phyloP scores from a whole-genome alignment of 2,797 vertebrate species.

The Gymnothorax javanicus region DNA sequence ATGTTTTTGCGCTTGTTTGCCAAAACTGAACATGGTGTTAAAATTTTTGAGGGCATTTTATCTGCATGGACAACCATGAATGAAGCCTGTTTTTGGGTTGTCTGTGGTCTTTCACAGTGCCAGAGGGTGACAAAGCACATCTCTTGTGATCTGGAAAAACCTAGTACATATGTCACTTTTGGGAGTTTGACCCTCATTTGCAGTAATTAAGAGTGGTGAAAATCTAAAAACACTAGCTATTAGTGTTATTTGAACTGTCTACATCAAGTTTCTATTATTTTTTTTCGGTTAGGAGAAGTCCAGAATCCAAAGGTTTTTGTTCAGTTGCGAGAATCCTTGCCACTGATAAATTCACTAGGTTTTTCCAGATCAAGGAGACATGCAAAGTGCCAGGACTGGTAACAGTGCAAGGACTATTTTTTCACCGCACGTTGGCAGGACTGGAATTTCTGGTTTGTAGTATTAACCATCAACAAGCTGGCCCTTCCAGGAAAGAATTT shows the following conservation, averaged over 20 bases:
- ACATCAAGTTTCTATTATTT: no score
- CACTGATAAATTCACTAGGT: no score
- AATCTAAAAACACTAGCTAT: no score
- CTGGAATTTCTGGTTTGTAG: background rate
- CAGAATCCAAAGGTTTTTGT: no score
- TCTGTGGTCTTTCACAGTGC: background rate
- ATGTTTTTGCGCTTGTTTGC: background rate
- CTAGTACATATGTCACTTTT: no score
- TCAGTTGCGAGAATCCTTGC: no score
- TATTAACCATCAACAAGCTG: background rate
- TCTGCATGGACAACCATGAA: background rate
- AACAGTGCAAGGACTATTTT: background rate
- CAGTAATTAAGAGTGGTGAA: background rate
- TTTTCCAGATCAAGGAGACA: background rate
- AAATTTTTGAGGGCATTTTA: background rate
- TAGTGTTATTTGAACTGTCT: no score
- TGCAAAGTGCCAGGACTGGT: background rate
- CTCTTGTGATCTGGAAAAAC: no score
- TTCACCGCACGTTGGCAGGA: background rate
- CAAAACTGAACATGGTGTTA: background rate
- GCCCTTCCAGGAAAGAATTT: background rate
- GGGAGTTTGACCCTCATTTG: background rate
- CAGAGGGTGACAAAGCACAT: no score
- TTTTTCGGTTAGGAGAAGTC: no score
- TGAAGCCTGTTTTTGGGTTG: background rate